phyloP scores from a whole-genome alignment of 2,888 invertebrate species.

The Drosophila differens region DNA sequence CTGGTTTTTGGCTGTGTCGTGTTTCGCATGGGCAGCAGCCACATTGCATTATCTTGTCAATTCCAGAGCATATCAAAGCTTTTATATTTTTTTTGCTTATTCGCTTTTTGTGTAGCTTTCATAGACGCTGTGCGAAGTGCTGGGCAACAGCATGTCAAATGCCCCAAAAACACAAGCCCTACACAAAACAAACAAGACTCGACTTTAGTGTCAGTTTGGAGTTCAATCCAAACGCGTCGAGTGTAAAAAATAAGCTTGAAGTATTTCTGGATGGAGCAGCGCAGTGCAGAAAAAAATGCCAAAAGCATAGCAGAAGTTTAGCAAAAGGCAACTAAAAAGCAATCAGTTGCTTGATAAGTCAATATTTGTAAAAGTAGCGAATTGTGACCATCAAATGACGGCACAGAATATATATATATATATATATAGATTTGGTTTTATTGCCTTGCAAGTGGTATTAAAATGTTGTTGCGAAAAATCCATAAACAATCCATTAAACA shows the following conservation, averaged over 20 bases:
- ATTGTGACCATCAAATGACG: background rate
- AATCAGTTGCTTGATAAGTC: constrained; percentile 14
- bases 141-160: constrained; percentile 38
- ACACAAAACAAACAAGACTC: constrained; percentile 23
- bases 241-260: background rate
- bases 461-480: background rate
- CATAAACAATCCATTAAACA: background rate
- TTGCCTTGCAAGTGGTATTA: background rate
- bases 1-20: background rate
- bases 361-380: constrained; percentile 5
- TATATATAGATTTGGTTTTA: background rate
- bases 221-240: constrained; percentile 3
- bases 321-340: constrained; percentile 1
- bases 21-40: constrained; percentile 11
- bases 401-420: background rate
- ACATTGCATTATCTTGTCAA: constrained; percentile 49
- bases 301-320: constrained; percentile 12
- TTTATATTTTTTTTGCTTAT: background rate
- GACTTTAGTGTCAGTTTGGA: constrained; percentile 2
- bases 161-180: constrained; percentile 30
- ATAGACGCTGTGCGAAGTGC: constrained; percentile 34
- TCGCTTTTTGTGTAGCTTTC: constrained; percentile 8
- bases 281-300: constrained; percentile 1
- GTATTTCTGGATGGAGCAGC: constrained; percentile 23
- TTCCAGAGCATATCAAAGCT: constrained; percentile 55